Percentiles rank a stretch among this genome's conserved stretches.
Conservation (phyloP, 2,797 vertebrate species). For the Gouania willdenowi region DNA sequence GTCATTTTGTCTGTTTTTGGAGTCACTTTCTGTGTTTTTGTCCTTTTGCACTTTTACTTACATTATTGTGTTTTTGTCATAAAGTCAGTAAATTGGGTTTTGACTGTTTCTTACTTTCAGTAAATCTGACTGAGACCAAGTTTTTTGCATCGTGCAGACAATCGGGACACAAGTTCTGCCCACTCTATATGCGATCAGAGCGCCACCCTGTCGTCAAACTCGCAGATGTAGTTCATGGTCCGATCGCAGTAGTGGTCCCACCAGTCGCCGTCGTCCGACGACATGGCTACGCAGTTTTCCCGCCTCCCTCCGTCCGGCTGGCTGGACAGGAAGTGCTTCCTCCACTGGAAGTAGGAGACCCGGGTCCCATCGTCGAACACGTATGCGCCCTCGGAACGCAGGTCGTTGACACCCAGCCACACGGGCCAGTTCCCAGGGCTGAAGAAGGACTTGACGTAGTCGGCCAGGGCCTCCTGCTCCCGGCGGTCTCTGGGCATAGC, state of each 20-base stretch:
- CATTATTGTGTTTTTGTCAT: no score
- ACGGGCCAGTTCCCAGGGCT: conserved; percentile 87
- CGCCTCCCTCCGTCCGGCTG: conserved; percentile 85
- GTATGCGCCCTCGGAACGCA: conserved; percentile 83
- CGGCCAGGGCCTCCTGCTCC: conserved; percentile 80
- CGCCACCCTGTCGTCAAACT: conserved; percentile 77
- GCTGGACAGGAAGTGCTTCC: conserved; percentile 83
- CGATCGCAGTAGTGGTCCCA: conserved; percentile 91
- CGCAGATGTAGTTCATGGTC: conserved; percentile 86
- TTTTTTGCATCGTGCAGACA: no score
- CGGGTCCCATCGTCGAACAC: conserved; percentile 83
- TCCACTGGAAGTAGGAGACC: conserved; percentile 88
- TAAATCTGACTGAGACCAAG: no score
- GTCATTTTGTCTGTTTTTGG: no score
- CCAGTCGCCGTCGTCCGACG: conserved; percentile 89
- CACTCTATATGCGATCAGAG: no score
- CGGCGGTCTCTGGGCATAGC: conserved; percentile 83
- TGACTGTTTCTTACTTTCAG: no score
- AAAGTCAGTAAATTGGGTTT: no score
- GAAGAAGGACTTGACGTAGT: conserved; percentile 79
- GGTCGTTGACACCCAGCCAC: conserved; percentile 88
- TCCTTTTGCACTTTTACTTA: no score
- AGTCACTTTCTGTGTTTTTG: no score
- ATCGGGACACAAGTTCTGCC: no score
- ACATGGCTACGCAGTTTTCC: conserved; percentile 90